A percentile compares a stretch with the other conserved stretches of the same genome.
Evolutionary conservation across 2,113 vertebrate genomes (phyloP).

Genomic region (Motacilla alba): DNA sequence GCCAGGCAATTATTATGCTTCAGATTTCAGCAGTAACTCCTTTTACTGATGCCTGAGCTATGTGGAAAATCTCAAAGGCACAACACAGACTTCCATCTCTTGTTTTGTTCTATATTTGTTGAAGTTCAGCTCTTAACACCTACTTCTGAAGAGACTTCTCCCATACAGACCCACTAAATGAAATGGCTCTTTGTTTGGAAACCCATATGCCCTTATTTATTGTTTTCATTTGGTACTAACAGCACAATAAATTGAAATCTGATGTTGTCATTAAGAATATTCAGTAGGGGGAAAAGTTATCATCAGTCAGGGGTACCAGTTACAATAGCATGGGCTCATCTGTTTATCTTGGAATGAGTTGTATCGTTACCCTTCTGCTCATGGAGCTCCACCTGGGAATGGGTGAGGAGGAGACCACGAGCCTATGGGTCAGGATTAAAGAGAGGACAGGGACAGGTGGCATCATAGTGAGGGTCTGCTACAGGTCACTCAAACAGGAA

Average conservation of each 20-base stretch:
- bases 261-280: not conserved
- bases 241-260: not conserved
- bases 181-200: not conserved
- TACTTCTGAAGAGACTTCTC: not conserved
- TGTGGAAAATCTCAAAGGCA: not conserved
- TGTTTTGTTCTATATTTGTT: not conserved
- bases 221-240: not conserved
- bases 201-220: not conserved
- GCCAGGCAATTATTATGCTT: not conserved
- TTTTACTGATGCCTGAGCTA: not conserved
- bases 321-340: not conserved
- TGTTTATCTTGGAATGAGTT: not conserved
- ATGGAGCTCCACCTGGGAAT: not conserved
- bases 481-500: not conserved
- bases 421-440: not conserved
- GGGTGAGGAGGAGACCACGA: not conserved
- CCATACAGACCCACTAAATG: not conserved
- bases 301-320: not conserved
- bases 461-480: not conserved
- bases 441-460: not conserved
- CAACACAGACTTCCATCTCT: not conserved
- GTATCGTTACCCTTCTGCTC: fast-evolving
- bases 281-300: not conserved
- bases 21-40: not conserved
- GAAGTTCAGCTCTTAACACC: not conserved